Evolutionary conservation across 2,113 vertebrate genomes (phyloP), one percentile per base, ranked within the genome.

Genomic region (Mormoops blainvillei): DNA sequence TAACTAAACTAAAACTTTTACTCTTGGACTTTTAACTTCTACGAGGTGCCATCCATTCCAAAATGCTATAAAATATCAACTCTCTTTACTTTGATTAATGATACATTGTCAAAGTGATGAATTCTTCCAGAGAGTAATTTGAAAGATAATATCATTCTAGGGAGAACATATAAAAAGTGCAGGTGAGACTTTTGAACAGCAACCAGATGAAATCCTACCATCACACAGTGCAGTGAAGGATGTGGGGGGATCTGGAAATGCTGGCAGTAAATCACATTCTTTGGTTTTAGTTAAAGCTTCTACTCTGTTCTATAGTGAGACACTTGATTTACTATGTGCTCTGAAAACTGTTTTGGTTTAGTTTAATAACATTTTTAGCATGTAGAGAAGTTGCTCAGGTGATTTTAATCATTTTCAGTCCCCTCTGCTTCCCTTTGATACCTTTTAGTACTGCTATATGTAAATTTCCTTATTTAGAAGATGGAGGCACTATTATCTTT

Each of bases 101-200:
- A 43, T 45, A 82, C 58, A 68, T 96, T 98, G 97, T 97, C 26
- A 26, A 89, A 95, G 87, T 95, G 96, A 97, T 97, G 84, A 84
- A 96, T 97, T 41, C 89, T 97, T 96, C 73, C 73, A 67, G 71
- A 86, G 88, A 94, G 20, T 96, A 97, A 97, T 95, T 91, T 97
- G 96, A 94, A 97, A 97, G 96, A 96, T 97, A 91, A 84, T 92
- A 95, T 97, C 91, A 96, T 97, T 96, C 95, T 96, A 61, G 33
- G 86, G 54, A 43, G 43, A 56, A 85, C 87, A 96, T 95, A 93
- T 63, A 96, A 91, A 95, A 93, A 94, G 63, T 91, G 95, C 68
- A 94, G 83, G 92, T 97, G 84, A 98, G 86, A 98, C 96, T 97
- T 97, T 97, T 96, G 93, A 96, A 82, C 7, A 73, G 76, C 97